Evolutionary conservation across 2,888 invertebrate species (phyloP), one percentile per base, ranked within the genome.

Genomic region (Dorcus parallelipipedus): DNA sequence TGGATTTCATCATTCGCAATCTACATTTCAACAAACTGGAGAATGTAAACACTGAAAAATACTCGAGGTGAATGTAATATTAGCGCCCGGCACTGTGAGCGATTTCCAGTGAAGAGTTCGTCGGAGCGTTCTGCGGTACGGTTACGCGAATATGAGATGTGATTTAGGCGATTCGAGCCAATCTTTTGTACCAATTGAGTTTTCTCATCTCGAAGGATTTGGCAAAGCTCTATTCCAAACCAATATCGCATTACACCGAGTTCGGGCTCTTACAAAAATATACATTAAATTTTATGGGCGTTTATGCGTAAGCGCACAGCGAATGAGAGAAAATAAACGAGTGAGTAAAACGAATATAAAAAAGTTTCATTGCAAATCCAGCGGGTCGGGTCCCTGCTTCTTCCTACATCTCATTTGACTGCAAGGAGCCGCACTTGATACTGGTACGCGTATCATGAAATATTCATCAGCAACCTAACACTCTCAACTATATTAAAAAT

Each of bases 401-500:
- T 69, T 33, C 66, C 70, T 66, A 74, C 74, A 74, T 71, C 76
- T 76, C 75, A 76, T 76, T 76, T 75, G 72, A 69, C 71, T 73
- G 69, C 62, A 67, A 64, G 65, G 60, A 72, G 70, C 69, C 71
- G 69, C 69, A 73, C 73, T 76, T 74, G 74, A 74, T 75, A 75
- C 74, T 70, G 73, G 69, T 72, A 71, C 73, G 75, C 74, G 75
- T 74, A 76, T 78, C 78, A 78, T 78, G 78, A 78, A 78, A 78
- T 78, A 78, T 78, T 78, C 78, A 78, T 78, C 75, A 76, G 71
- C 68, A 70, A 72, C 71, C 74, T 72, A 76, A 77, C 76, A 76
- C 77, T 76, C 75, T 77, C 75, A 73, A 72, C 75, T 76, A 77
- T 78, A 78, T 78, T 78, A 78, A 78, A 78, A 78, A 76, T 75